These are phyloP conservation scores for Hiodon tergisus DNA, from an alignment of 2,113 vertebrate species.

Conservation along the genomic window DNA sequence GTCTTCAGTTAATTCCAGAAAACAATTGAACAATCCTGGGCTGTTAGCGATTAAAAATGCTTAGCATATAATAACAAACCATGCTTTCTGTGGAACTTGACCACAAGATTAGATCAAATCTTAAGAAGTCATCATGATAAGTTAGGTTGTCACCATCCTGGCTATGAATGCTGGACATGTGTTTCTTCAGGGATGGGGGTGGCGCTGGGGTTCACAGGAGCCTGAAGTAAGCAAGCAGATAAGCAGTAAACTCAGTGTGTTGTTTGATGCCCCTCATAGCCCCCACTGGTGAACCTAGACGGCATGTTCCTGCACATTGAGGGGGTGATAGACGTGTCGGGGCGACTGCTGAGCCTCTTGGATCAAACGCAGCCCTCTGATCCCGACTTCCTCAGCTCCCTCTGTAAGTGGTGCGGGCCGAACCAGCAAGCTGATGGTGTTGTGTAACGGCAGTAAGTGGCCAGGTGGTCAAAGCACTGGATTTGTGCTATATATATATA, in stretches of 20 bases:
- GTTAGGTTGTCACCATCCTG: no score
- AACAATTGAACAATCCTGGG: background rate
- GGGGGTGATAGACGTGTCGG: slow-evolving; percentile 73
- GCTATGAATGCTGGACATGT: background rate
- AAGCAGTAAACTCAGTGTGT: background rate
- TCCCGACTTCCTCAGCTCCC: slow-evolving; percentile 59
- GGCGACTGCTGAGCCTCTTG: slow-evolving; percentile 67
- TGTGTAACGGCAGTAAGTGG: no score
- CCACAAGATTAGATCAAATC: background rate
- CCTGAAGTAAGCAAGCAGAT: background rate
- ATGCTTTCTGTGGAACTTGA: no score
- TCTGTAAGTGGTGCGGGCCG: slow-evolving; percentile 68
- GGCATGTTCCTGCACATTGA: slow-evolving; percentile 79
- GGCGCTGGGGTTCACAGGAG: background rate
- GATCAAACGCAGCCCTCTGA: slow-evolving; percentile 58
- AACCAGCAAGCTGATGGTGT: no score
- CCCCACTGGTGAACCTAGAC: slow-evolving; percentile 72
- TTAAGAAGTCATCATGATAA: background rate
- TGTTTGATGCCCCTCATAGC: slow-evolving; percentile 47
- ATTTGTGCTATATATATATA: no score
- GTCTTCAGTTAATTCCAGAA: background rate
- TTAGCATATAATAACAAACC: no score
- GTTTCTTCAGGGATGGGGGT: background rate
- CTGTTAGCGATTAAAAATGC: background rate
- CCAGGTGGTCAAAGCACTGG: no score